Percentiles rank a stretch among this genome's conserved stretches.
Evolutionary conservation across 2,797 vertebrate species (phyloP).

Genomic region (Synaphobranchus kaupii): DNA sequence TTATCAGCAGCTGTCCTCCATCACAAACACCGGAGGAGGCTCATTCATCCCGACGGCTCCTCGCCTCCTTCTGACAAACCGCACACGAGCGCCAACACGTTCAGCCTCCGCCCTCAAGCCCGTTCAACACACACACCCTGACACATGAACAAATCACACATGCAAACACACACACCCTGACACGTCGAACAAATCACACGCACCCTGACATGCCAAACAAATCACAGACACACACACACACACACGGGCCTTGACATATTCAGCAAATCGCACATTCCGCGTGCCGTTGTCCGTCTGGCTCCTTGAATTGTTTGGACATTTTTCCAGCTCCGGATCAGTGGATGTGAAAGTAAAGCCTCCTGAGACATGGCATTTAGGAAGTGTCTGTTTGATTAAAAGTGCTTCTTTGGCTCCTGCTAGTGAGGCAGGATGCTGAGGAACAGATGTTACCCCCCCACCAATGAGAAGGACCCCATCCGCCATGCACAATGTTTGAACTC

Average conservation of each 20-base stretch:
- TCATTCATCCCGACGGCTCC: constrained; percentile 2
- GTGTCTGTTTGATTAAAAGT: constrained; percentile 18
- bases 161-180: neutral
- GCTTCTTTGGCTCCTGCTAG: neutral
- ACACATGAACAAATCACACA: no score
- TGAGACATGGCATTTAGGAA: neutral
- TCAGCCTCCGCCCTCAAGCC: neutral
- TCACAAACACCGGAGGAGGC: neutral
- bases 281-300: neutral
- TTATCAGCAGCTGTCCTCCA: constrained; percentile 8
- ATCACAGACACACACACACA: neutral
- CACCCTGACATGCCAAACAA: neutral
- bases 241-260: neutral
- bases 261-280: neutral
- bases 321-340: neutral
- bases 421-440: neutral
- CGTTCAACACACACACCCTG: neutral
- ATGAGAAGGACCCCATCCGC: neutral
- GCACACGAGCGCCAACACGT: neutral
- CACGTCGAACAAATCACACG: neutral
- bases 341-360: neutral
- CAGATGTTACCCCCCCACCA: constrained; percentile 10
- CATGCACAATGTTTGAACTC: neutral
- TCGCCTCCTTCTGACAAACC: neutral
- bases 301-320: neutral